A percentile compares a stretch with the other conserved stretches of the same genome.
These are phyloP conservation scores for Manis crassicaudata DNA, from an alignment of 2,797 vertebrate genomes.

Conservation along the genomic window DNA sequence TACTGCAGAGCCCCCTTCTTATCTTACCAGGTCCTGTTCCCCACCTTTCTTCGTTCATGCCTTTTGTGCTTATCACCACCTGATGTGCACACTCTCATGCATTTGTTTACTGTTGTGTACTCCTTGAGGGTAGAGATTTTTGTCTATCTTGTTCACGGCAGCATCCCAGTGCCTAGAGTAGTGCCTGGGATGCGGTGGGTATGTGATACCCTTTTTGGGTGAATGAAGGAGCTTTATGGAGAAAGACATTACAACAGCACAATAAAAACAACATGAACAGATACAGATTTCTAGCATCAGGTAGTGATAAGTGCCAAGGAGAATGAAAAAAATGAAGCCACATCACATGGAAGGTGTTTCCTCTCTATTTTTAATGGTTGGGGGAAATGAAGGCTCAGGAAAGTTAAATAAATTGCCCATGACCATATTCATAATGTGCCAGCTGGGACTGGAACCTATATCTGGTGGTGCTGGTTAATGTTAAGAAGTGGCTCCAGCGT, in stretches of 20 bases:
- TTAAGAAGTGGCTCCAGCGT: not conserved
- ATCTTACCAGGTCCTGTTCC: fast-evolving
- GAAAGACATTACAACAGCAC: not conserved
- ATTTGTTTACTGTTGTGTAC: not conserved
- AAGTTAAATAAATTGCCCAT: not conserved
- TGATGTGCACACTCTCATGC: not conserved
- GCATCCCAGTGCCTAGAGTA: not conserved
- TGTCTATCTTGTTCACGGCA: not conserved
- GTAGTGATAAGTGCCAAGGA: not conserved
- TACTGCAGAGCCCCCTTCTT: not conserved
- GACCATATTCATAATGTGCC: not conserved
- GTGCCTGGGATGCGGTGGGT: not conserved
- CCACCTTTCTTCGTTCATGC: not conserved
- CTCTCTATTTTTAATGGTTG: not conserved
- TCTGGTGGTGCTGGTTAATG: not conserved
- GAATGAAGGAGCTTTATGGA: not conserved
- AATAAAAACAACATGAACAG: not conserved
- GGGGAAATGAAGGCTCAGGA: not conserved
- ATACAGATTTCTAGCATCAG: not conserved
- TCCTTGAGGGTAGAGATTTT: not conserved
- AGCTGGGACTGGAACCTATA: not conserved
- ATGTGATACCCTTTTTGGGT: not conserved
- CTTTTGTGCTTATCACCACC: not conserved
- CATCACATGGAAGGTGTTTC: not conserved
- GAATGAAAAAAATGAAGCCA: not conserved